A percentile compares a stretch with the other conserved stretches of the same genome.
Conservation (phyloP, 2,888 invertebrate species). For the Malachius bipustulatus region DNA sequence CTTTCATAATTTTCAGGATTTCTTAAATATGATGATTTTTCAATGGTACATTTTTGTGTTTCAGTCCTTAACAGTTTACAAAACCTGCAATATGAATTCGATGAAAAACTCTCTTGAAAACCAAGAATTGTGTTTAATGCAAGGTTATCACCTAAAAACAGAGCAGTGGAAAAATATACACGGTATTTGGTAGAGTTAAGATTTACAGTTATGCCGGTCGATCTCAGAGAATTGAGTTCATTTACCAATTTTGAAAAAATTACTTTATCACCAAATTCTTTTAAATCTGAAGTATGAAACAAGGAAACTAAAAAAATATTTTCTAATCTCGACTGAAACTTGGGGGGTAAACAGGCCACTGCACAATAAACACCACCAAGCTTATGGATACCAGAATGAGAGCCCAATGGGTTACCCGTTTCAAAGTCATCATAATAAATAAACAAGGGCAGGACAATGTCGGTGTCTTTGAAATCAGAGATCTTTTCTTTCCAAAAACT, state of each 20-base stretch:
- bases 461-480: no score
- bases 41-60: constrained; percentile 7
- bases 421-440: no score
- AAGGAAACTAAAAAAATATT: constrained; percentile 1
- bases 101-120: constrained; percentile 14
- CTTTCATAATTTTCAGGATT: constrained; percentile 5
- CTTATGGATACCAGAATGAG: constrained; percentile 16
- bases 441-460: no score
- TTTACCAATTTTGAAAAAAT: constrained; percentile 3
- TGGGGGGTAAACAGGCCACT: constrained; percentile 12
- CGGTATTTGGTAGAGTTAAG: no score
- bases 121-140: constrained; percentile 13
- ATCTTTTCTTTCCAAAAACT: no score
- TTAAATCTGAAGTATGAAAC: constrained; percentile 1
- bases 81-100: constrained; percentile 14
- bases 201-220: neutral
- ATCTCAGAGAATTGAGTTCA: neutral
- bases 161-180: no score
- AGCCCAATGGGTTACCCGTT: constrained; percentile 15
- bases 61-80: constrained; percentile 9
- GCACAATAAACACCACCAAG: constrained; percentile 14
- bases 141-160: constrained; percentile 17
- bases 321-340: neutral
- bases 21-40: constrained; percentile 9
- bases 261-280: constrained; percentile 3